A percentile compares a stretch with the other conserved stretches of the same genome.
Conservation (phyloP, 2,888 invertebrate genomes). For the Bembecia ichneumoniformis region DNA sequence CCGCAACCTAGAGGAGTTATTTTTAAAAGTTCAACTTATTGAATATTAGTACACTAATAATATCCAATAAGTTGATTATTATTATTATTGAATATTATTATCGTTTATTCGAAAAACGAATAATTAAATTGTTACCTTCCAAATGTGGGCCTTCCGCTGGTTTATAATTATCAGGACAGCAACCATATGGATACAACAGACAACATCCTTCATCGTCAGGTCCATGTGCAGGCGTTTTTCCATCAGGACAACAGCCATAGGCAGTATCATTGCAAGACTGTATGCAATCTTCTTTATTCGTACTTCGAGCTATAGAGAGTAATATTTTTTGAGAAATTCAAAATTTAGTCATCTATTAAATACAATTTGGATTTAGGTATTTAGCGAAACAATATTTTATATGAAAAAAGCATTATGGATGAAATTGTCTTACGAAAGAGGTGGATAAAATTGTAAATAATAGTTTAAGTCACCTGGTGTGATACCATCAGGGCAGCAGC, state of each 20-base stretch:
- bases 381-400: too few species aligned
- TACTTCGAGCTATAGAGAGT: constrained; percentile 73
- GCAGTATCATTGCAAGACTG: constrained; percentile 77
- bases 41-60: too few species aligned
- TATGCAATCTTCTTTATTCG: constrained; percentile 81
- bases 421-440: too few species aligned
- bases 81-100: too few species aligned
- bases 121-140: constrained; percentile 62
- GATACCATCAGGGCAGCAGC: constrained; percentile 82
- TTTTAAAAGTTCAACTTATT: not conserved
- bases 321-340: not conserved
- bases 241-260: constrained; percentile 92
- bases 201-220: constrained; percentile 87
- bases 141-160: constrained; percentile 84
- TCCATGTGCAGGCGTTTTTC: constrained; percentile 88
- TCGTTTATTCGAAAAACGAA: too few species aligned
- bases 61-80: too few species aligned
- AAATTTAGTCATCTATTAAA: not conserved
- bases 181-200: constrained; percentile 80
- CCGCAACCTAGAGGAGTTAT: constrained; percentile 76
- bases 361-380: too few species aligned
- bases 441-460: not conserved
- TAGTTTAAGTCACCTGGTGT: constrained; percentile 64
- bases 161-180: constrained; percentile 90
- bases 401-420: too few species aligned